These are phyloP conservation scores for Pemphredon lugubris DNA, from an alignment of 2,888 invertebrate genomes.

Conservation along the genomic window DNA sequence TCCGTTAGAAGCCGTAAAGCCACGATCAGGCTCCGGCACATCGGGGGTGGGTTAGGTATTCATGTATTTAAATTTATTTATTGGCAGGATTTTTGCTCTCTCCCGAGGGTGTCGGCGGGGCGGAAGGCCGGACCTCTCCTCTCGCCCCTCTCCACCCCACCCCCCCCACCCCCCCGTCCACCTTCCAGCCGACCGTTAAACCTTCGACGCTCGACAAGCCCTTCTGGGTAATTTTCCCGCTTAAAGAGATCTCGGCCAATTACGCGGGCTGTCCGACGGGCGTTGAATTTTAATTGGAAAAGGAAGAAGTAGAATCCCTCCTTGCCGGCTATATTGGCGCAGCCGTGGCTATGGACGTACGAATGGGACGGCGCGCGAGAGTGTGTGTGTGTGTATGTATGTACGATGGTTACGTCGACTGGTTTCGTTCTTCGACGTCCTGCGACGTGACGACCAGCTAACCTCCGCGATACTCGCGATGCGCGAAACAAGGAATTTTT, in stretches of 20 bases:
- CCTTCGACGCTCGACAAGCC: conserved; percentile 72
- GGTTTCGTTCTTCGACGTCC: conserved; percentile 21
- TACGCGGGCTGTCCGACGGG: conserved; percentile 76
- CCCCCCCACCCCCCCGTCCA: conserved; percentile 23
- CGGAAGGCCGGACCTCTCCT: conserved; percentile 30
- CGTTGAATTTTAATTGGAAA: conserved; percentile 80
- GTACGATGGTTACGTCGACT: conserved; percentile 1
- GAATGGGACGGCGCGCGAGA: not conserved
- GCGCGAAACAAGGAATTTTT: conserved; percentile 9
- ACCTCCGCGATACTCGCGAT: not conserved
- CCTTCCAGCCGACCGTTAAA: conserved; percentile 61
- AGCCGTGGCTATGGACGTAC: not conserved
- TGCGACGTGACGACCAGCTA: not conserved
- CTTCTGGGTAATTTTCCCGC: conserved; percentile 79
- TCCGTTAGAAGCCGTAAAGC: conserved; percentile 56
- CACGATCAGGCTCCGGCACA: conserved; percentile 53
- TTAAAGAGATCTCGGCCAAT: conserved; percentile 80
- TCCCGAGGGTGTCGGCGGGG: conserved; percentile 57
- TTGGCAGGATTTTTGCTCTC: conserved; percentile 77
- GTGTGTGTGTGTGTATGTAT: conserved; percentile 4
- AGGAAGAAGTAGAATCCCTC: conserved; percentile 69
- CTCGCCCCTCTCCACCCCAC: conserved; percentile 26
- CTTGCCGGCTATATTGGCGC: conserved; percentile 51
- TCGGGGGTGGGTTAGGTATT: conserved; percentile 73
- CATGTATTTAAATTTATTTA: conserved; percentile 81